These are phyloP conservation scores for Xiphias gladius DNA, from an alignment of 2,113 vertebrate genomes.

Conservation along the genomic window DNA sequence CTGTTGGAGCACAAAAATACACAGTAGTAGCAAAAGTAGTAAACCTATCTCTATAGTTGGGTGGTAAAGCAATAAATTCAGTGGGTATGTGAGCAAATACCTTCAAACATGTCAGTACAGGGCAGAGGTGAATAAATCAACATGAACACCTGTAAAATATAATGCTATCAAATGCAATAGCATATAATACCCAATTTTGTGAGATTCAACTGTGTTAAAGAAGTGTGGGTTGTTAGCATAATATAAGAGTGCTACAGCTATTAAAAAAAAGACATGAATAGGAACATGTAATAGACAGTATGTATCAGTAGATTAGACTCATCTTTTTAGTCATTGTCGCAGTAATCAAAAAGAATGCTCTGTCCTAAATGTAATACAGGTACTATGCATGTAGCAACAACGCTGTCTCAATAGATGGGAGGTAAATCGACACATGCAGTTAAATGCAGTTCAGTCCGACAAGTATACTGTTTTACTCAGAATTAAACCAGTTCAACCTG, in stretches of 20 bases:
- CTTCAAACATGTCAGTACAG: background rate
- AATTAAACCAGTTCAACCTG: too few relatives aligned
- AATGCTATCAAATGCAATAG: background rate
- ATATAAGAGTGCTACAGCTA: background rate
- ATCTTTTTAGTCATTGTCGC: too few relatives aligned
- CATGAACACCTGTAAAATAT: background rate
- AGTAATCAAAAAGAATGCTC: too few relatives aligned
- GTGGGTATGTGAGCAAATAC: background rate
- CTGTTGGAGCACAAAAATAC: background rate
- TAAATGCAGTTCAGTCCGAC: too few relatives aligned
- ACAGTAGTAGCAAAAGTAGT: background rate
- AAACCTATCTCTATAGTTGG: background rate
- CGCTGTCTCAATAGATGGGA: background rate
- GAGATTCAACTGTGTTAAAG: background rate
- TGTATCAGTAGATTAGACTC: too few relatives aligned
- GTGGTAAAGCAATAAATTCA: background rate
- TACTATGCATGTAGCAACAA: background rate
- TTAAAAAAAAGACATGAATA: background rate
- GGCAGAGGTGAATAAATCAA: background rate
- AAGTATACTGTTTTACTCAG: too few relatives aligned
- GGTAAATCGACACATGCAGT: too few relatives aligned
- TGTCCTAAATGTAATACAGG: too few relatives aligned
- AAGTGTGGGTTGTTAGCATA: too few relatives aligned
- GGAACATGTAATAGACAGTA: too few relatives aligned
- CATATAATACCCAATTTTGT: background rate